Evolutionary conservation across 2,888 invertebrate species (phyloP).

Genomic region (Athripsodes cinereus): DNA sequence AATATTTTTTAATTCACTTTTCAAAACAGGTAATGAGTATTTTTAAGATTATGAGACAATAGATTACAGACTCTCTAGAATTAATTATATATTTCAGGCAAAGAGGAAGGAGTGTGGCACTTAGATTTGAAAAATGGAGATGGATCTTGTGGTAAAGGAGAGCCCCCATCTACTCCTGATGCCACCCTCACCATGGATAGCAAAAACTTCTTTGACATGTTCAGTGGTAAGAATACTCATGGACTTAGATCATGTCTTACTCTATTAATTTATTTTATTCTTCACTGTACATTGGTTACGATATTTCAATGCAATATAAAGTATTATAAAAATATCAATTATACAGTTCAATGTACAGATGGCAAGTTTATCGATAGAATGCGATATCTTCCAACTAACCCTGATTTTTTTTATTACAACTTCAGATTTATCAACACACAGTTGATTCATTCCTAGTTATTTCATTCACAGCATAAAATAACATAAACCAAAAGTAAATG

Average conservation of each 20-base stretch:
- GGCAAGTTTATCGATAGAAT: too few relatives aligned
- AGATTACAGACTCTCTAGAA: too few relatives aligned
- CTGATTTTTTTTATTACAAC: background rate
- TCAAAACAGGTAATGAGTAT: too few relatives aligned
- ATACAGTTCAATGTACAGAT: too few relatives aligned
- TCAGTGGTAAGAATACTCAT: constrained; percentile 51
- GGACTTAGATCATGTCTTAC: background rate
- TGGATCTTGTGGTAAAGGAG: constrained; percentile 75
- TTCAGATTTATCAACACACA: too few relatives aligned
- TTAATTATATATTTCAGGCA: constrained; percentile 50
- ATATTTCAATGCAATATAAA: background rate
- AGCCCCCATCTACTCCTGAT: constrained; percentile 64
- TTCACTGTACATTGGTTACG: too few relatives aligned
- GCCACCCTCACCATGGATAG: constrained; percentile 81
- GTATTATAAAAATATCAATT: too few relatives aligned
- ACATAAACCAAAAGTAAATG: too few relatives aligned
- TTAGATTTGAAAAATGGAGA: constrained; percentile 84
- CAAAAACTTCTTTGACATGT: constrained; percentile 73
- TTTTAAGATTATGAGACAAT: too few relatives aligned
- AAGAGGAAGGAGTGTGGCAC: constrained; percentile 69
- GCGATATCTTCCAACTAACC: background rate
- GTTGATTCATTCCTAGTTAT: too few relatives aligned
- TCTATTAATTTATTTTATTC: background rate
- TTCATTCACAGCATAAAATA: too few relatives aligned
- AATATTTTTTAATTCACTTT: too few relatives aligned